Conservation (phyloP, 2,888 invertebrate genomes). For the Plagodis dolabraria region DNA sequence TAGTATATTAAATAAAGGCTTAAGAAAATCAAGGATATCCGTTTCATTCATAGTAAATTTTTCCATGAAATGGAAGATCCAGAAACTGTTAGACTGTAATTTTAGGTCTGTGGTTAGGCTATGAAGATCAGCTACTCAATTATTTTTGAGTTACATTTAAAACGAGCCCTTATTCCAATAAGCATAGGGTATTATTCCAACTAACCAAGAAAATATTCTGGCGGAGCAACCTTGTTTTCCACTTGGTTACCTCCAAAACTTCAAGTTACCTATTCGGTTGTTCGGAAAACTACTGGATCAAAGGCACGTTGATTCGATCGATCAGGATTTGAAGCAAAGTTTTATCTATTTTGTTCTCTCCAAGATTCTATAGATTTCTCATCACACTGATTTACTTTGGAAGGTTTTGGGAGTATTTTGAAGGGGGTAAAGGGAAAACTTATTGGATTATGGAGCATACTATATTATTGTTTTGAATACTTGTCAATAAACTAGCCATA, state of each 20-base stretch:
- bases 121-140: no score
- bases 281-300: conserved; percentile 16
- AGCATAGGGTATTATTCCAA: conserved; percentile 12
- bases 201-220: not conserved
- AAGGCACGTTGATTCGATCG: conserved; percentile 16
- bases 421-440: not conserved
- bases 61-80: no score
- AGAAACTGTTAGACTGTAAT: no score
- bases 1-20: no score
- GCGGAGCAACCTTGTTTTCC: conserved; percentile 54
- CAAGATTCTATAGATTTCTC: conserved; percentile 4
- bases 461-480: not conserved
- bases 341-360: conserved; percentile 11
- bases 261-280: conserved; percentile 14
- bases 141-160: conserved; percentile 15
- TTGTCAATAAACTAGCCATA: no score
- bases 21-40: no score
- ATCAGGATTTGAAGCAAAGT: conserved; percentile 17
- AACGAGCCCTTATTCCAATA: conserved; percentile 22
- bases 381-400: not conserved
- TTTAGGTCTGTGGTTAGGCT: no score
- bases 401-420: not conserved
- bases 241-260: conserved; percentile 26
- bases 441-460: not conserved
- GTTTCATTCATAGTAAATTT: no score